Base-by-base conservation (phyloP, 1,140 invertebrate species). In the Nasonia vitripennis region DNA sequence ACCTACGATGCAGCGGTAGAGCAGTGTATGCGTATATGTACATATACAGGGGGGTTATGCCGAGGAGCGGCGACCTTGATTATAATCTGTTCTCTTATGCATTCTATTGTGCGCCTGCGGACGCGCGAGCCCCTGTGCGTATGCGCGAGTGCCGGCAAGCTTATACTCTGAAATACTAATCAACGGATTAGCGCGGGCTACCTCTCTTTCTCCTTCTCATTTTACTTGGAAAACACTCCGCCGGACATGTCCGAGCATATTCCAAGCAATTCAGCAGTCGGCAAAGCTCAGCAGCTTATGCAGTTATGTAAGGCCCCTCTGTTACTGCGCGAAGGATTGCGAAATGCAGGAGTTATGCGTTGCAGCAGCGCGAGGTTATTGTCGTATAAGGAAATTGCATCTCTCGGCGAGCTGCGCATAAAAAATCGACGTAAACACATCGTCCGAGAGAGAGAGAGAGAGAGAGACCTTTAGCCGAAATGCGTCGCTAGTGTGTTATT, bases 41-140 rank as follows among this genome's bases (percentile, higher is more conserved):
- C 1, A 7, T 7, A 20, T 14, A 20, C 27, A 7, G 17, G 14
- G 17, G 20, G 55, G 55, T 17, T 62, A 20, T n/a, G 14, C 55
- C 20, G 14, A 20, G 6, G 0, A 0, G 34, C 34, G 34, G 17
- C 55, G 55, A n/a, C 17, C 17, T 62, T 62, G 55, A 62, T 62
- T 62, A 62, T 62, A 62, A 62, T 62, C 55, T 62, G 55, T 62
- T 62, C 55, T 62, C 55, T 62, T 62, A 62, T 62, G 55, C 55
- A 62, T 62, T 62, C 55, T 62, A 62, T n/a, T 62, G 55, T 62
- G 55, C 48, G 48, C 55, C 17, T 62, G 20, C 51, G 17, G 55
- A 17, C 5, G 55, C 4, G 5, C 6, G 55, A 17, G 5, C 6
- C 17, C 55, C 4, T n/a, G 48, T 5, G 14, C 55, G 5, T 14